phyloP scores from a whole-genome alignment of 2,797 vertebrate genomes.

The Melopsittacus undulatus region DNA sequence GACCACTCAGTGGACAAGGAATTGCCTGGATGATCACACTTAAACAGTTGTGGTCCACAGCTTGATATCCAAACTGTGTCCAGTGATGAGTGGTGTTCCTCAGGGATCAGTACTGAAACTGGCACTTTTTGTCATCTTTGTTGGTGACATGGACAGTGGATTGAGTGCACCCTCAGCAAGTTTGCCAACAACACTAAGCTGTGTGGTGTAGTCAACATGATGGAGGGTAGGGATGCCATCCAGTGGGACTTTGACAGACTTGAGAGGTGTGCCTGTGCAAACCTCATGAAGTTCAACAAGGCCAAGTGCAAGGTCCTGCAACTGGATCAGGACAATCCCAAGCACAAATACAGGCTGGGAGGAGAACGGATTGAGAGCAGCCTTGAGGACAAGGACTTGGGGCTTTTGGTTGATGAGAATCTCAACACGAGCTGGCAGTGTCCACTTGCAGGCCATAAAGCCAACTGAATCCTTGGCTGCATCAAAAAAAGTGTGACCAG shows the following conservation, averaged over 20 bases:
- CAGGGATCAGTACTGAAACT: neutral
- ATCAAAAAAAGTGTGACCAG: neutral
- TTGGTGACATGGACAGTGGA: neutral
- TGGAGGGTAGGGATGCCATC: neutral
- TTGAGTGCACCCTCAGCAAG: neutral
- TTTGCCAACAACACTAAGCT: neutral
- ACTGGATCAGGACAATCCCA: neutral
- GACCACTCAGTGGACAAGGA: neutral
- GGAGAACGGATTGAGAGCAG: neutral
- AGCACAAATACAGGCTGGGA: neutral
- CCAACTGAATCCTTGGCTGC: neutral
- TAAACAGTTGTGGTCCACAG: neutral
- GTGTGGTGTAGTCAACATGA: neutral
- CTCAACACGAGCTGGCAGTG: neutral
- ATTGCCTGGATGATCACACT: neutral
- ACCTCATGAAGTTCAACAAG: neutral
- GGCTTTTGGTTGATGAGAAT: neutral
- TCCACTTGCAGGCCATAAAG: neutral
- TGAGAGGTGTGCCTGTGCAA: neutral
- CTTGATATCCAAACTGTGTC: neutral
- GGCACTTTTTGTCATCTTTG: neutral
- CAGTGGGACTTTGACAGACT: neutral
- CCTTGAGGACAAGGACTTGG: neutral
- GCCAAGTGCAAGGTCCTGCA: neutral
- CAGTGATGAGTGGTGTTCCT: neutral